These are phyloP conservation scores for Tenthredo amoena DNA, from an alignment of 2,888 invertebrate species.

Conservation along the genomic window DNA sequence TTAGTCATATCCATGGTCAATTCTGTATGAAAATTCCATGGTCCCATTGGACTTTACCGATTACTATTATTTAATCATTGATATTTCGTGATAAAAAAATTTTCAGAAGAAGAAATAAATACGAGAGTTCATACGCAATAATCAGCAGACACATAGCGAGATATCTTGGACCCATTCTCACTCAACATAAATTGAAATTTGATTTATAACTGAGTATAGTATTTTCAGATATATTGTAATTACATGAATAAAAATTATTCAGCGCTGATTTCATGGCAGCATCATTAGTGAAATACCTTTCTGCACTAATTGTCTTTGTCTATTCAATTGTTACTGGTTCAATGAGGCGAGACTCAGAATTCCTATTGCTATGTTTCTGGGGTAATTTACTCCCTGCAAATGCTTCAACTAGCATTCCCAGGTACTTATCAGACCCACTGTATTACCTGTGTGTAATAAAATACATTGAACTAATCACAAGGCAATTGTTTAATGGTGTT, in stretches of 20 bases:
- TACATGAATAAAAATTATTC: slow-evolving; percentile 17
- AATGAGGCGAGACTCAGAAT: neutral
- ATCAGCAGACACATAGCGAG: neutral
- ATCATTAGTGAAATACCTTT: neutral
- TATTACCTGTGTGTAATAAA: neutral
- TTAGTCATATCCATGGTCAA: neutral
- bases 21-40: neutral
- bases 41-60: neutral
- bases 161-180: neutral
- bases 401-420: neutral
- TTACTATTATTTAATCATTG: neutral
- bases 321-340: neutral
- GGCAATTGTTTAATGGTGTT: slow-evolving; percentile 44
- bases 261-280: neutral
- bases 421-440: neutral
- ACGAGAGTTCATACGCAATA: neutral
- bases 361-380: neutral
- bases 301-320: neutral
- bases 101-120: slow-evolving; percentile 43
- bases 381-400: neutral
- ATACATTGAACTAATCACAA: neutral
- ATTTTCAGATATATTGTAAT: slow-evolving; percentile 17
- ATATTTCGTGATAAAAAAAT: neutral
- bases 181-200: neutral
- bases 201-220: neutral